These are phyloP conservation scores for Cheiracanthium punctorium DNA, from an alignment of 2,888 invertebrate genomes.

Conservation along the genomic window DNA sequence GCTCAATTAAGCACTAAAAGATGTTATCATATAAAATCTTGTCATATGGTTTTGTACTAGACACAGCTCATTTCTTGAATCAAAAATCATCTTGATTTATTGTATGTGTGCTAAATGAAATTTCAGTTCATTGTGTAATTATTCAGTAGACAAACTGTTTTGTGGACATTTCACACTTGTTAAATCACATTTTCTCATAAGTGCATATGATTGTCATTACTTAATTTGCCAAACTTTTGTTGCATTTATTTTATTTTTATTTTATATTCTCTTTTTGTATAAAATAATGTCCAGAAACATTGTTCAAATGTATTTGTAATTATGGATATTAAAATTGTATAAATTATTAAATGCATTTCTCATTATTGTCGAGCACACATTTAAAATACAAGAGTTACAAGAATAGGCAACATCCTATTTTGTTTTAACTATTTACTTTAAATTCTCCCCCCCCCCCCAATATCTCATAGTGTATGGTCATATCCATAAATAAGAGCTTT, in stretches of 20 bases:
- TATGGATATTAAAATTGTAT: conserved; percentile 61
- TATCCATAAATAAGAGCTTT: too few species aligned
- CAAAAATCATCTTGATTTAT: too few species aligned
- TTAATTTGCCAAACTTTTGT: conserved; percentile 10
- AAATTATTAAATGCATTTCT: conserved; percentile 35
- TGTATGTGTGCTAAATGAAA: not conserved
- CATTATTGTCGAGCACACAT: too few species aligned
- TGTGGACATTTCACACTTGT: not conserved
- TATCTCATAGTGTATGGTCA: too few species aligned
- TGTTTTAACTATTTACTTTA: too few species aligned
- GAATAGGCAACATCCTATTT: too few species aligned
- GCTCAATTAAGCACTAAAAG: conserved; percentile 14
- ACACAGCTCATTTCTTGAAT: too few species aligned
- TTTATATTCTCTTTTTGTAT: conserved; percentile 41
- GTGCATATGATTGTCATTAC: not conserved
- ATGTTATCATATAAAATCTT: not conserved
- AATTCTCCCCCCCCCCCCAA: too few species aligned
- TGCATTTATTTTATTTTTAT: conserved; percentile 18
- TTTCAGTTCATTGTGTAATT: not conserved
- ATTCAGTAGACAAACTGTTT: not conserved
- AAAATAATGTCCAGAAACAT: conserved; percentile 46
- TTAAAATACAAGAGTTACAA: too few species aligned
- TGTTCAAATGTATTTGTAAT: conserved; percentile 51
- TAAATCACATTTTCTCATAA: not conserved
- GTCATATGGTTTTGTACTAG: conserved; percentile 6